Base-by-base conservation (phyloP, 2,888 invertebrate species). In the Rotaria macrura region DNA sequence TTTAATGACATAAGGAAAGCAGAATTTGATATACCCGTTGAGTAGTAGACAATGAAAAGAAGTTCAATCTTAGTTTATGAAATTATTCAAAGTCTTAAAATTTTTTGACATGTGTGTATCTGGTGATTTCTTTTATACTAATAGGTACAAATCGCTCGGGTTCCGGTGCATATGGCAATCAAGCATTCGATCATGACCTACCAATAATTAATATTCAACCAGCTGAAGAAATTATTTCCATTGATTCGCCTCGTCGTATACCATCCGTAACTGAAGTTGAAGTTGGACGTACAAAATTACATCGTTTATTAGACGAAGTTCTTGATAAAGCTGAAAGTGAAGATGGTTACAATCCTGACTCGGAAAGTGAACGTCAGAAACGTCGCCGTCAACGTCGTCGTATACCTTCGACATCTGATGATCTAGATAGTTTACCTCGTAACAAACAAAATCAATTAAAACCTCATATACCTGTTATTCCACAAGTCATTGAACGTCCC, bases 371-470 rank as follows among this genome's bases (percentile, higher is more conserved):
- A 79, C 20, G 23, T 9, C 43, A 43, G 12, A 79, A 79, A n/a
- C 79, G 79, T 79, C 79, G 79, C n/a, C 40, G 79, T 10, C 79
- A 79, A 79, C 79, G 79, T 2, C 79, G 79, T 79, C 79, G 79
- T 79, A 25, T 43, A 12, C 12, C 7, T 10, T 79, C 79, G 2
- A 40, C 2, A 43, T 40, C 43, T 25, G 79, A 79, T 4, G 79
- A 79, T n/a, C 43, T 0, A 6, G n/a, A 6, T n/a, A 23, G 2
- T n/a, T 12, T 25, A n/a, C 25, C n/a, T n/a, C 2, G 25, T 1
- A 4, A 40, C 1, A n/a, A 43, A 23, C 23, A 14, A 43, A 25
- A 43, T n/a, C 79, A 40, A 43, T 43, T 43, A 79, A 25, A n/a
- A 20, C 79, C 40, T 79, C 79, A 79, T 79, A 43, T 79, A 79